Conservation (phyloP, 2,113 vertebrate species). For the Scolopax mira region DNA sequence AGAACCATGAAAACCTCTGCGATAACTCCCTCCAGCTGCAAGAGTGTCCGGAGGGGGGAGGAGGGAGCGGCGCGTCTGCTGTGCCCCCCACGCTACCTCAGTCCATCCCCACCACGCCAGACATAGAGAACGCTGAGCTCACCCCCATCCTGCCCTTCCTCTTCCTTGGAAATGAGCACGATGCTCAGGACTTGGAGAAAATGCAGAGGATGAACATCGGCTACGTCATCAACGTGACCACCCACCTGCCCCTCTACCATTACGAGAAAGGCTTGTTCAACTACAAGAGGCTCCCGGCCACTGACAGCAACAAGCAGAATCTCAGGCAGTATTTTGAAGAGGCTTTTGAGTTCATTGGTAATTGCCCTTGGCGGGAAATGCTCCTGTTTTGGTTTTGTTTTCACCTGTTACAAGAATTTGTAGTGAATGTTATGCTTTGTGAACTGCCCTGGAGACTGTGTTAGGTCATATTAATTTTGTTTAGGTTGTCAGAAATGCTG, state of each 20-base stretch:
- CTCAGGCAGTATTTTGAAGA: slow-evolving; percentile 99
- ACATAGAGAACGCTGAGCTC: slow-evolving; percentile 96
- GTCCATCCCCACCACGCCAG: slow-evolving; percentile 90
- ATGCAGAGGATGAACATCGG: slow-evolving; percentile 92
- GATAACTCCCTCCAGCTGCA: slow-evolving; percentile 95
- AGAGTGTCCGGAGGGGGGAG: slow-evolving; percentile 83
- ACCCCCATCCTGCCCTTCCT: slow-evolving; percentile 96
- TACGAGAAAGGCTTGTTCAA: slow-evolving; percentile 90
- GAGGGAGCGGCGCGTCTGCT: slow-evolving; percentile 69
- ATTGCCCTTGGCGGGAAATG: neutral
- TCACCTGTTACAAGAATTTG: neutral
- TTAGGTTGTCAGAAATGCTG: neutral
- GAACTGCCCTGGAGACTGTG: neutral
- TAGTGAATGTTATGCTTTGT: neutral
- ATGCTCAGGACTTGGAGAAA: slow-evolving; percentile 90
- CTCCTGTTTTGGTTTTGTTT: neutral
- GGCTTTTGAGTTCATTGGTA: slow-evolving; percentile 99
- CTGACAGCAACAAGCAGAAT: slow-evolving; percentile 99
- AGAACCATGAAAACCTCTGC: slow-evolving; percentile 93
- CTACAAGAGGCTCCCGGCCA: slow-evolving; percentile 96
- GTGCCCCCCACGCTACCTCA: slow-evolving; percentile 87
- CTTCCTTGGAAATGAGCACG: slow-evolving; percentile 93
- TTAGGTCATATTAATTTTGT: neutral
- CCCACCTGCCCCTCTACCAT: slow-evolving; percentile 95
- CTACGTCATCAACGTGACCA: slow-evolving; percentile 95